A percentile compares a stretch with the other conserved stretches of the same genome.
phyloP scores from a whole-genome alignment of 2,888 invertebrate genomes.

The Cantharis rustica region DNA sequence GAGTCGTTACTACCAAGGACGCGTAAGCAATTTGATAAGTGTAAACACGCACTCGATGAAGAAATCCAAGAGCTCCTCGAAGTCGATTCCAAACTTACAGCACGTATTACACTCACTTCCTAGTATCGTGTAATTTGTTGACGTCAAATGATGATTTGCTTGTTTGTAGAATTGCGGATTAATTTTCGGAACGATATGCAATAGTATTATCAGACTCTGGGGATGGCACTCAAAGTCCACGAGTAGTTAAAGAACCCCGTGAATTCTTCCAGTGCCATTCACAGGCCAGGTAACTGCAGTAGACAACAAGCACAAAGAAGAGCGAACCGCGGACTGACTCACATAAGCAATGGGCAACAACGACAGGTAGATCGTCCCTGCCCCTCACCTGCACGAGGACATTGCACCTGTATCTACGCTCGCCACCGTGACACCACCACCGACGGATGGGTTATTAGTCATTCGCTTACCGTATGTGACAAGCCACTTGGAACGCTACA shows the following conservation, averaged over 20 bases:
- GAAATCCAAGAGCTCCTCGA: slow-evolving; percentile 6
- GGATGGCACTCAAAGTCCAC: slow-evolving; percentile 76
- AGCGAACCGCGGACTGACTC: slow-evolving; percentile 46
- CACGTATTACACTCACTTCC: slow-evolving; percentile 33
- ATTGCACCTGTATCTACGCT: slow-evolving; percentile 55
- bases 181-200: neutral
- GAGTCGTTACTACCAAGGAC: slow-evolving; percentile 6
- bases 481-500: slow-evolving; percentile 37
- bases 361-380: slow-evolving; percentile 53
- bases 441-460: slow-evolving; percentile 52
- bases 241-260: slow-evolving; percentile 70
- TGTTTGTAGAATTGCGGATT: neutral
- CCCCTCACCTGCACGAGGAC: slow-evolving; percentile 51
- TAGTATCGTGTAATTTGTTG: slow-evolving; percentile 27
- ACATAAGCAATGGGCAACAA: slow-evolving; percentile 46
- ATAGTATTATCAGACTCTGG: slow-evolving; percentile 44
- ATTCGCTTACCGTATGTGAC: slow-evolving; percentile 39
- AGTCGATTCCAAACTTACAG: slow-evolving; percentile 17
- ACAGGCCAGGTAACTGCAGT: slow-evolving; percentile 57
- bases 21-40: neutral
- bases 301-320: slow-evolving; percentile 30
- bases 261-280: slow-evolving; percentile 89
- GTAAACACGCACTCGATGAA: slow-evolving; percentile 17
- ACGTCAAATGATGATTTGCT: slow-evolving; percentile 31
- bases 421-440: slow-evolving; percentile 45